Evolutionary conservation across 2,888 invertebrate genomes (phyloP).

Genomic region (Conchocele bisecta): DNA sequence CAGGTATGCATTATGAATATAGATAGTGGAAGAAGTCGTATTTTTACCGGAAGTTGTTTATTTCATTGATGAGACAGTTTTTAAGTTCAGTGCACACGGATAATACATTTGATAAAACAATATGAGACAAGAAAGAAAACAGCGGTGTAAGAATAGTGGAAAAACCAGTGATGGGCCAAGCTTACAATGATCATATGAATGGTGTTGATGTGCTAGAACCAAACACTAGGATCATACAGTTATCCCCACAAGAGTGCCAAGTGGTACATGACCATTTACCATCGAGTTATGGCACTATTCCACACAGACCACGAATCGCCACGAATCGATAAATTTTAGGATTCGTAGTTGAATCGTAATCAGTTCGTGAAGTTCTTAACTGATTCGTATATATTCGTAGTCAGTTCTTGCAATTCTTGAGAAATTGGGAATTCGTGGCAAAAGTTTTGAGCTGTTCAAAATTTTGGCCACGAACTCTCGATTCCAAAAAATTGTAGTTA

Average conservation of each 20-base stretch:
- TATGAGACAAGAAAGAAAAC: no score
- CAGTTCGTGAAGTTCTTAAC: slow-evolving; percentile 7
- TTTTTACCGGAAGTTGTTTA: no score
- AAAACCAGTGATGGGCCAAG: no score
- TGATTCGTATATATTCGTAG: slow-evolving; percentile 1
- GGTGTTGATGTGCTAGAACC: slow-evolving; percentile 8
- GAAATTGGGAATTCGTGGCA: slow-evolving; percentile 7
- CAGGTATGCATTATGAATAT: no score
- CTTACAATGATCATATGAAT: neutral
- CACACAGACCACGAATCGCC: slow-evolving; percentile 23
- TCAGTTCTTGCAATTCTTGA: slow-evolving; percentile 10
- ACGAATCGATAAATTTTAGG: slow-evolving; percentile 18
- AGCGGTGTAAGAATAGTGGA: no score
- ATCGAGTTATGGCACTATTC: slow-evolving; percentile 9
- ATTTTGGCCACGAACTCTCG: slow-evolving; percentile 22
- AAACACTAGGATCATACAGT: slow-evolving; percentile 5
- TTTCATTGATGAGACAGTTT: no score
- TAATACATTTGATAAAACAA: no score
- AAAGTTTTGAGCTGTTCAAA: slow-evolving; percentile 36
- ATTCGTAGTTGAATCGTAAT: slow-evolving; percentile 20
- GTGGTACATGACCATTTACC: slow-evolving; percentile 32
- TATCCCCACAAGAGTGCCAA: slow-evolving; percentile 21
- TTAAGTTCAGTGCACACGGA: no score
- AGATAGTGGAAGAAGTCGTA: no score
- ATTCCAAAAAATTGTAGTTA: slow-evolving; percentile 23